Base-by-base conservation (phyloP, 2,797 vertebrate genomes). In the Tenualosa thibaudeaui region DNA sequence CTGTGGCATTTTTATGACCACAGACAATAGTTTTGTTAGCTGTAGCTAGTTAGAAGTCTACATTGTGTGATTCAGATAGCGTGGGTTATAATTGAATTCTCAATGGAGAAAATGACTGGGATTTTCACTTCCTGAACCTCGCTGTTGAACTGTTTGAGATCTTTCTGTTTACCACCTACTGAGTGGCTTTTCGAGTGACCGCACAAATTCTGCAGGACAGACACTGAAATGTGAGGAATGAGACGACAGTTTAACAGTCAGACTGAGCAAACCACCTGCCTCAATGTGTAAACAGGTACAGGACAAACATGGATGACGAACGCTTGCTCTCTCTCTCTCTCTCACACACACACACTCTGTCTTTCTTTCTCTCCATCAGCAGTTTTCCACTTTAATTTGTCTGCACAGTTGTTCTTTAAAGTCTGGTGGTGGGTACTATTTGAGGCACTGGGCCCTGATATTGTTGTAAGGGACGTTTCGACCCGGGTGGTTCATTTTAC, bases 381-480 rank as follows among this genome's bases (percentile, higher is more conserved):
- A 78, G 37, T 78, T 78, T 78, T 78, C 71, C 71, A 46, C 40
- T 78, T 78, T 78, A 78, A 78, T 78, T 43, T 78, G 71, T 78
- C 71, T 43, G 71, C 71, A 78, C 17, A 46, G 71, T 46, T 3
- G 40, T 5, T 78, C 40, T 78, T 46, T 78, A 78, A 46, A 78
- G 71, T 46, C 71, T 78, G 40, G 71, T 78, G 71, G 71, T 78
- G 71, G 71, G 71, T 43, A 43, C 37, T 78, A 78, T 78, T 78
- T 78, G 71, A 43, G 71, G 71, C 71, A 78, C 71, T 46, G 37
- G 71, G 71, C 5, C 2, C 19, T 43, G 15, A 46, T 78, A 78
- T 9, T 43, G 71, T 43, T 78, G 15, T 46, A 78, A 43, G 17
- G 71, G 71, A 46, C 71, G 19, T 71, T 71, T 71, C 65, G 15